Evolutionary conservation across 2,888 invertebrate genomes (phyloP).

Genomic region (Melinopterus prodromus): DNA sequence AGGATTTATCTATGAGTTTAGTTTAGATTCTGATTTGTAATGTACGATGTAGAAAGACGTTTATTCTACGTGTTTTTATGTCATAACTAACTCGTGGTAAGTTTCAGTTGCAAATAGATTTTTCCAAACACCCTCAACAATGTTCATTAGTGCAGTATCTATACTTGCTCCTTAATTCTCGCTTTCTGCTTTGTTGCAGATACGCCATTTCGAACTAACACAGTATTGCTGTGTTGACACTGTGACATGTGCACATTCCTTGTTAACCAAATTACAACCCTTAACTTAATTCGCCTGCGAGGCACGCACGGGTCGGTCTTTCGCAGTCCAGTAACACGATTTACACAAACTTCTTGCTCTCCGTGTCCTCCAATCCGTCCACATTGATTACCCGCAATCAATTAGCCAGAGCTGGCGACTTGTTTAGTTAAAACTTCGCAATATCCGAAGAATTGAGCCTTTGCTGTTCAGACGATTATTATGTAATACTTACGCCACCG

Average conservation of each 20-base stretch:
- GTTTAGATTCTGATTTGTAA: no score
- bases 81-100: no score
- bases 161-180: no score
- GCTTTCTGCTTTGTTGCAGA: no score
- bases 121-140: no score
- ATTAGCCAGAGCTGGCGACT: neutral
- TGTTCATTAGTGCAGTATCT: no score
- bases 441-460: neutral
- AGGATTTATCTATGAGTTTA: no score
- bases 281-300: neutral
- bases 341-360: neutral
- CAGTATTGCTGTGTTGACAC: neutral
- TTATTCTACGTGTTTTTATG: no score
- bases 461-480: neutral
- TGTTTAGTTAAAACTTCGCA: constrained; percentile 4
- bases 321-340: neutral
- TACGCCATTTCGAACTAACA: no score
- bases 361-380: neutral
- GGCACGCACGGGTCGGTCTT: neutral
- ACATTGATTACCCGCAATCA: neutral
- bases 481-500: neutral
- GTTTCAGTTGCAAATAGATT: no score
- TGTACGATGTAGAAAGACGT: no score
- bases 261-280: neutral
- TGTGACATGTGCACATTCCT: neutral